Percentiles rank a stretch among this genome's conserved stretches.
phyloP scores from a whole-genome alignment of 2,888 invertebrate genomes.

The Thysanoteuthis rhombus region DNA sequence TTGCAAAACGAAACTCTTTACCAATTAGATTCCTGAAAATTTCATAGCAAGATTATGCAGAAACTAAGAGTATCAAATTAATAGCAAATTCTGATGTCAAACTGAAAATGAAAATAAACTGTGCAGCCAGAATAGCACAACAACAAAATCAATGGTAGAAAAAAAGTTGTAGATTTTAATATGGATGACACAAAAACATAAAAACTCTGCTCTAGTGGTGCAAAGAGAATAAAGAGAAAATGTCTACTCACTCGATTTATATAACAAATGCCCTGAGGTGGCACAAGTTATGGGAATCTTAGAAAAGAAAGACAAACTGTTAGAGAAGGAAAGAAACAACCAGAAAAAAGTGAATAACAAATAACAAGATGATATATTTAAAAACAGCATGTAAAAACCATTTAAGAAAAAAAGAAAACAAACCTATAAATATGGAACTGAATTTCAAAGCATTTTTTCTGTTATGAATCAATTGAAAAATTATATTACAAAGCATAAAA shows the following conservation, averaged over 20 bases:
- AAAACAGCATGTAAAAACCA: no score
- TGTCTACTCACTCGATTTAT: constrained; percentile 26
- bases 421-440: no score
- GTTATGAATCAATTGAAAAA: no score
- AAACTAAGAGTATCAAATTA: not conserved
- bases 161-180: not conserved
- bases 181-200: not conserved
- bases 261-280: constrained; percentile 30
- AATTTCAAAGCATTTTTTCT: no score
- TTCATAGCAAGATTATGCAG: not conserved
- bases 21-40: not conserved
- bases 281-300: constrained; percentile 31
- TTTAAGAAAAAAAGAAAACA: no score
- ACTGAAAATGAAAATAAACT: not conserved
- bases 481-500: no score
- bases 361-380: no score
- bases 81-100: not conserved
- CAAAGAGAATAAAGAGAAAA: constrained; percentile 18
- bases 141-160: not conserved
- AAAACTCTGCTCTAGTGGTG: not conserved
- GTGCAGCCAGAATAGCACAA: not conserved
- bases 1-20: not conserved
- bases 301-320: not conserved
- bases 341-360: not conserved
- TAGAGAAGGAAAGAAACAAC: not conserved